These are phyloP conservation scores for Cyphomyrus discorhynchus DNA, from an alignment of 2,113 vertebrate genomes.

Conservation along the genomic window DNA sequence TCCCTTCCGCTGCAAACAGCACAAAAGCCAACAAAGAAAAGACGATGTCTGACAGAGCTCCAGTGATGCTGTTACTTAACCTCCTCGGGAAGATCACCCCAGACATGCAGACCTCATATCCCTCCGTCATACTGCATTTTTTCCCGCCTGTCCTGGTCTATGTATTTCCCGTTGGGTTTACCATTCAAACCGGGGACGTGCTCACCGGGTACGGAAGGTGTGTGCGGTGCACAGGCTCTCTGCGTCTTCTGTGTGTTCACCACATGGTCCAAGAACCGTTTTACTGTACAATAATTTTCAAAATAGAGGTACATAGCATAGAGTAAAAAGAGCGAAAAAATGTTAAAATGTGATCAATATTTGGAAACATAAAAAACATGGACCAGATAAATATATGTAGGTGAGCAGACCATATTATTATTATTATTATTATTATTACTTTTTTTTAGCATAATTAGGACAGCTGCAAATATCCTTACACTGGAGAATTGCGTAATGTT, in stretches of 20 bases:
- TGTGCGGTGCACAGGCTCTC: not conserved
- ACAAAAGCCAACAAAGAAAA: conserved; percentile 83
- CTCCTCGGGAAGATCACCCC: conserved; percentile 45
- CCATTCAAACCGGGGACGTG: not conserved
- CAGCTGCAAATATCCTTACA: not conserved
- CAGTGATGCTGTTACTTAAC: conserved; percentile 67
- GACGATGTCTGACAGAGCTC: conserved; percentile 81
- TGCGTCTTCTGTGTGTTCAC: not conserved
- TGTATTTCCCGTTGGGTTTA: not conserved
- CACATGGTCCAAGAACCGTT: not conserved
- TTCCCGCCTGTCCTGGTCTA: not conserved
- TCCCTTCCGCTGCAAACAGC: conserved; percentile 70
- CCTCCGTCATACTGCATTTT: not conserved
- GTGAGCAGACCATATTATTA: not conserved
- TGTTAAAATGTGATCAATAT: not conserved
- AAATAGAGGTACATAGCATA: not conserved
- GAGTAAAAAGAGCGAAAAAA: not conserved
- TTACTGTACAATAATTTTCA: not conserved
- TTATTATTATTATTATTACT: not conserved
- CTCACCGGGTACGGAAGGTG: not conserved
- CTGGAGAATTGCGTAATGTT: not conserved
- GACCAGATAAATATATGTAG: not conserved
- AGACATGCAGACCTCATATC: not conserved
- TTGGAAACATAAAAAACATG: not conserved
- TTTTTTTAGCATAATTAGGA: not conserved